These are phyloP conservation scores for Clarias gariepinus DNA, from an alignment of 2,113 vertebrate genomes.

Conservation along the genomic window DNA sequence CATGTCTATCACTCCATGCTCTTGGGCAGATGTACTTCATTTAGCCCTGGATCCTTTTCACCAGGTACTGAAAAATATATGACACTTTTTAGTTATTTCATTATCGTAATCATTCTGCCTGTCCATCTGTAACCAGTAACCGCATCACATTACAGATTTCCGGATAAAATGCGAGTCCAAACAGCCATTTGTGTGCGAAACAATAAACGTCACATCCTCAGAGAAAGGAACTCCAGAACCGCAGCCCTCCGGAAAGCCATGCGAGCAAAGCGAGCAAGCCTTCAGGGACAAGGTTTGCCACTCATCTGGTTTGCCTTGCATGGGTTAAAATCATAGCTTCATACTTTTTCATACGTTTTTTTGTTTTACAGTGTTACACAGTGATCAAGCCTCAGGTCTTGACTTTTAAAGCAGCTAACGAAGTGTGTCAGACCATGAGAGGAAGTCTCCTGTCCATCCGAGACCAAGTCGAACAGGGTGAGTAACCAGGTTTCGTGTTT, in stretches of 20 bases:
- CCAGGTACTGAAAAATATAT: conserved; percentile 50
- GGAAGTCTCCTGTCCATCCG: conserved; percentile 83
- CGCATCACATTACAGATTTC: conserved; percentile 45
- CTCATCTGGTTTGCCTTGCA: neutral
- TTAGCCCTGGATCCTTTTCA: conserved; percentile 38
- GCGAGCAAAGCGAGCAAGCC: conserved; percentile 65
- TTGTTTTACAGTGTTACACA: conserved; percentile 84
- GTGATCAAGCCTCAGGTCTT: conserved; percentile 59
- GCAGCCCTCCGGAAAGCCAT: conserved; percentile 65
- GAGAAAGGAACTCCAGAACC: conserved; percentile 76
- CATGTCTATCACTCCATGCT: conserved; percentile 47
- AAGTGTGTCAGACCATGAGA: conserved; percentile 72
- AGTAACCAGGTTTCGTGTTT: neutral
- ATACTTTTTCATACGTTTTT: neutral
- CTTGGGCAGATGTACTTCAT: conserved; percentile 63
- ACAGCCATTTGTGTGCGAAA: conserved; percentile 89
- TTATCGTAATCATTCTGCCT: neutral
- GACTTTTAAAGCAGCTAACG: conserved; percentile 73
- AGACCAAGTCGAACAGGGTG: conserved; percentile 91
- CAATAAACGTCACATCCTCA: conserved; percentile 79
- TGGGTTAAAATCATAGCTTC: neutral
- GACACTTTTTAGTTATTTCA: neutral
- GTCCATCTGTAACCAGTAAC: neutral
- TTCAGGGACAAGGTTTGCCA: conserved; percentile 88
- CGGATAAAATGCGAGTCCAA: conserved; percentile 48